A percentile compares a stretch with the other conserved stretches of the same genome.
Conservation (phyloP, 2,888 invertebrate genomes). For the Chrysina gloriosa region DNA sequence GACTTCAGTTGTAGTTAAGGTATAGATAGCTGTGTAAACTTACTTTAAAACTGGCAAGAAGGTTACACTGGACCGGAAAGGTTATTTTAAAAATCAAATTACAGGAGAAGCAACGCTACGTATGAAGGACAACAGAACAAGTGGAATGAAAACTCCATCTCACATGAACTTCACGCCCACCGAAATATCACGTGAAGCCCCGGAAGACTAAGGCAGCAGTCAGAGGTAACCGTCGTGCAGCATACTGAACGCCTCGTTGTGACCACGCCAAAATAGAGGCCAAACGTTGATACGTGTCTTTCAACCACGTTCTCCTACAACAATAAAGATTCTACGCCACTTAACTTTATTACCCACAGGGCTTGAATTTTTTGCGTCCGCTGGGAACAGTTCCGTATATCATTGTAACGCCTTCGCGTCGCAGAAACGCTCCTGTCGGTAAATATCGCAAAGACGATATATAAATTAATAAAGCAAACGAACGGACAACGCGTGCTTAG, state of each 20-base stretch:
- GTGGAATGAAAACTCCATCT: constrained; percentile 19
- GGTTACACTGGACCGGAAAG: background rate
- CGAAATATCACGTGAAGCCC: constrained; percentile 42
- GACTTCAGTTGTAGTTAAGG: too few relatives aligned
- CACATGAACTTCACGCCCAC: constrained; percentile 40
- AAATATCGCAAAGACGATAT: constrained; percentile 17
- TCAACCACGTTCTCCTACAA: constrained; percentile 42
- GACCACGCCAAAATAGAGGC: constrained; percentile 45
- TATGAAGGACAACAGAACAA: background rate
- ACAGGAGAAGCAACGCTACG: background rate
- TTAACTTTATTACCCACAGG: constrained; percentile 38
- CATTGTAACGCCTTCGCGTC: constrained; percentile 11
- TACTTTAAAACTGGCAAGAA: background rate
- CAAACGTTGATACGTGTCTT: constrained; percentile 48
- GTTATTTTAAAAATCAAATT: background rate
- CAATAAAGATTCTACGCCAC: constrained; percentile 43
- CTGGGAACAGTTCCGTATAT: constrained; percentile 29
- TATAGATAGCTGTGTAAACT: too few relatives aligned
- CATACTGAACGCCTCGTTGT: constrained; percentile 45
- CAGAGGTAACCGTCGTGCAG: constrained; percentile 33
- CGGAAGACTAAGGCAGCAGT: constrained; percentile 38
- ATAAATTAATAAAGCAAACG: constrained; percentile 13
- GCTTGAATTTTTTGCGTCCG: constrained; percentile 33
- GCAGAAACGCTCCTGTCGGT: background rate
- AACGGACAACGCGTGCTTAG: background rate